Evolutionary conservation across 2,797 vertebrate species (phyloP), one percentile per base, ranked within the genome.

Genomic region (Cirrhinus molitorella): DNA sequence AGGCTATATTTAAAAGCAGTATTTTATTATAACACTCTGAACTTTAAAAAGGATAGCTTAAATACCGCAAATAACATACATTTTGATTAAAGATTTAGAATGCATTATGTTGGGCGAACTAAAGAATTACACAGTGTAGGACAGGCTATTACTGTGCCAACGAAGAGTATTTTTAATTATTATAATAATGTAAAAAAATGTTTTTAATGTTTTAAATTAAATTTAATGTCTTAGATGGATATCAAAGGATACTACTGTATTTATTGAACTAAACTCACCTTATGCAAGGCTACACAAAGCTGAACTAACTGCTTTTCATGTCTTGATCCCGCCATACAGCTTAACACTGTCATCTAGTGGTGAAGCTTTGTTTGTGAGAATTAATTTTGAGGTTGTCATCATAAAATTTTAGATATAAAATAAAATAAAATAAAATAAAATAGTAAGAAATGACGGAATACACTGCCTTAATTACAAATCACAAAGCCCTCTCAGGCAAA

Each of bases 341-440:
- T 40, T 25, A 66, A 75, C 47, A 82, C 47, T 82, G 80, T 28
- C 71, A 82, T 75, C 80, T 55, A n/a, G 59, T 43, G 71, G n/a
- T 40, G 6, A 45, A 43, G 16, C 47, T 31, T 19, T 68, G 31
- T 55, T 53, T 67, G 13, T 68, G 19, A 11, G 78, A 40, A 75
- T 25, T 5, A 28, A 47, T 19, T 14, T 37, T 5, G 13, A 37
- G 12, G 12, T 53, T 37, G 47, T 72, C n/a, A 72, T 19, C 8
- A 28, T 19, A 45, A 16, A 1, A 19, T 49, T 19, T 55, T 9
- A 40, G 6, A n/a, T 34, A 34, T 53, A 13, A 37, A 37, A 37
- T n/a, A 0, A 16, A 37, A 53, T 31, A 17, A 63, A n/a, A 55
- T 55, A n/a, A 55, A n/a, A 55, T 10, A n/a, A 9, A 12, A 23